phyloP scores from a whole-genome alignment of 2,888 invertebrate genomes.

The Pyrgus malvae region DNA sequence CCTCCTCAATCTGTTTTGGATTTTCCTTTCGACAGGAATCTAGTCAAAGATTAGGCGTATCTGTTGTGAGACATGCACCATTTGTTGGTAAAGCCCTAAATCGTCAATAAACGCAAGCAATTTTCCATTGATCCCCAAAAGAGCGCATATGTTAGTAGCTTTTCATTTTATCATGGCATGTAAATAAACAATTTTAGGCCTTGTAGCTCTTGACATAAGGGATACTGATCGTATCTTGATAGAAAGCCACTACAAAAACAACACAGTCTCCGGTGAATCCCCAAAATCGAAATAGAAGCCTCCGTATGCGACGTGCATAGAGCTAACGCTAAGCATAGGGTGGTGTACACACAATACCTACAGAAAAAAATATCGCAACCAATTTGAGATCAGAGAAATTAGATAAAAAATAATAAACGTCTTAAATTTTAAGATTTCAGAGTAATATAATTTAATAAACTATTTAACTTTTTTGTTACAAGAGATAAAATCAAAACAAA shows the following conservation, averaged over 20 bases:
- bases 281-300: conserved; percentile 59
- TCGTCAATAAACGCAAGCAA: conserved; percentile 61
- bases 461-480: no score
- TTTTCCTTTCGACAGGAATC: neutral
- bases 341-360: conserved; percentile 26
- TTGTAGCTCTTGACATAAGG: neutral
- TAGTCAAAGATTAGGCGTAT: conserved; percentile 1
- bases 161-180: neutral
- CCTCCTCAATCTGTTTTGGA: neutral
- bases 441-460: no score
- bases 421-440: no score
- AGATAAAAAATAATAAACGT: no score
- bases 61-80: conserved; percentile 37
- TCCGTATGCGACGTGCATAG: conserved; percentile 59
- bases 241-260: conserved; percentile 45
- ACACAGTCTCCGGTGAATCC: conserved; percentile 59
- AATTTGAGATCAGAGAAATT: no score
- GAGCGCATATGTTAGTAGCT: conserved; percentile 54
- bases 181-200: neutral
- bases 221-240: neutral
- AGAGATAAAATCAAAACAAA: no score
- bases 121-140: conserved; percentile 71
- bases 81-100: conserved; percentile 55
- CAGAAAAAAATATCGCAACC: neutral
- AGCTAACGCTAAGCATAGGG: conserved; percentile 33